These are phyloP conservation scores for Eilema griseolum DNA, from an alignment of 2,888 invertebrate species.

Conservation along the genomic window DNA sequence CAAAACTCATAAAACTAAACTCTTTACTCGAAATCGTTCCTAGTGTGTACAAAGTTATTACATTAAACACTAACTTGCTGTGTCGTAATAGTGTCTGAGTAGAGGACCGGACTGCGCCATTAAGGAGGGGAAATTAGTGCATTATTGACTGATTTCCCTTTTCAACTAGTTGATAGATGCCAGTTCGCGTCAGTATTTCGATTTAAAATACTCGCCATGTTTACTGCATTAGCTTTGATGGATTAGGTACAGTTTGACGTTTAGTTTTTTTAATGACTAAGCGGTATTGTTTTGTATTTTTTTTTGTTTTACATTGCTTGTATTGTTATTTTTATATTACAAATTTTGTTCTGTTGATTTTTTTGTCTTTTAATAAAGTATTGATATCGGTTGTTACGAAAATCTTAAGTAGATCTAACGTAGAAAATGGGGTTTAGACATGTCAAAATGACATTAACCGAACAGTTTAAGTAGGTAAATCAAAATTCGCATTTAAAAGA, in stretches of 20 bases:
- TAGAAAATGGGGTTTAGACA: background rate
- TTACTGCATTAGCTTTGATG: conserved; percentile 70
- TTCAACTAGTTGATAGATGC: conserved; percentile 81
- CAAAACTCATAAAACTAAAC: conserved; percentile 48
- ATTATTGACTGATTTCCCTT: conserved; percentile 87
- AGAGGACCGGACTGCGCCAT: conserved; percentile 71
- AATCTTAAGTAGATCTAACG: background rate
- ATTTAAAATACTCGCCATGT: conserved; percentile 74
- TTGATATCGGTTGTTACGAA: background rate
- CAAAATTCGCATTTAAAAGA: too few relatives aligned
- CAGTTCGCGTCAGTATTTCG: conserved; percentile 68
- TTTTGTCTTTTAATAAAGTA: background rate
- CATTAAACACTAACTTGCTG: conserved; percentile 69
- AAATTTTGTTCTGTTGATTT: background rate
- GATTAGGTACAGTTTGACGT: conserved; percentile 51
- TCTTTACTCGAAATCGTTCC: conserved; percentile 55
- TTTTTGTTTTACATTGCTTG: conserved; percentile 33
- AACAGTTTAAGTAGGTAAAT: too few relatives aligned
- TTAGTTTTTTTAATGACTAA: conserved; percentile 49
- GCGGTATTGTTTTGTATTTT: conserved; percentile 33
- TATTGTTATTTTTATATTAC: conserved; percentile 26
- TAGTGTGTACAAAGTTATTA: conserved; percentile 59
- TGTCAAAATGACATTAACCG: too few relatives aligned
- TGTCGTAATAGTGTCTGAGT: conserved; percentile 75
- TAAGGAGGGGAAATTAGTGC: conserved; percentile 86